Evolutionary conservation across 1,140 invertebrate species (phyloP).

Genomic region (Zaprionus lachaisei): DNA sequence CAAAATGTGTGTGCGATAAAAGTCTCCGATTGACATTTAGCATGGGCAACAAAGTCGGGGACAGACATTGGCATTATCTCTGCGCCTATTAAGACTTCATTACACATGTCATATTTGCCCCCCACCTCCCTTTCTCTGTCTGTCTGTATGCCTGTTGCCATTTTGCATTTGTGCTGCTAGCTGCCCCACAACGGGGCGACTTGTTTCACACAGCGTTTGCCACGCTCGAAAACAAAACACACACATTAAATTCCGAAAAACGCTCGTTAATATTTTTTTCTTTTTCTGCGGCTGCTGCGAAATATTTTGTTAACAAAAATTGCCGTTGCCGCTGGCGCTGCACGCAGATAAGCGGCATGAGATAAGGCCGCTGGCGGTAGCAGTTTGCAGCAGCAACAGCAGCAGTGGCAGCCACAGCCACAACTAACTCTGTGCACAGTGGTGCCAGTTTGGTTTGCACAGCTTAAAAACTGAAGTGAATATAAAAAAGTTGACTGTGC

Average conservation of each 20-base stretch:
- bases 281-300: conserved; percentile 45
- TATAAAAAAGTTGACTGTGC: fast-evolving
- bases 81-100: conserved; percentile 77
- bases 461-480: background rate
- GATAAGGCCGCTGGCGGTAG: conserved; percentile 64
- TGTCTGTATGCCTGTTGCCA: background rate
- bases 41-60: conserved; percentile 34
- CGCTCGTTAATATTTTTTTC: conserved; percentile 64
- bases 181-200: conserved; percentile 4
- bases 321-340: conserved; percentile 54
- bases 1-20: conserved; percentile 11
- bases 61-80: conserved; percentile 66
- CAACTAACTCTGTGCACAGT: conserved; percentile 12
- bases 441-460: background rate
- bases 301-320: conserved; percentile 82
- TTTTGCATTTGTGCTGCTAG: background rate
- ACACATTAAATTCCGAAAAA: conserved; percentile 70
- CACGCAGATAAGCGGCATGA: conserved; percentile 66
- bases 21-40: conserved; percentile 58
- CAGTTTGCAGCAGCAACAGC: conserved; percentile 38
- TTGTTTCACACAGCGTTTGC: conserved; percentile 18
- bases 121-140: background rate
- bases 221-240: conserved; percentile 16
- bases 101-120: conserved; percentile 80
- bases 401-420: conserved; percentile 34